Conservation (phyloP, 2,113 vertebrate species). For the Saguinus imperator region DNA sequence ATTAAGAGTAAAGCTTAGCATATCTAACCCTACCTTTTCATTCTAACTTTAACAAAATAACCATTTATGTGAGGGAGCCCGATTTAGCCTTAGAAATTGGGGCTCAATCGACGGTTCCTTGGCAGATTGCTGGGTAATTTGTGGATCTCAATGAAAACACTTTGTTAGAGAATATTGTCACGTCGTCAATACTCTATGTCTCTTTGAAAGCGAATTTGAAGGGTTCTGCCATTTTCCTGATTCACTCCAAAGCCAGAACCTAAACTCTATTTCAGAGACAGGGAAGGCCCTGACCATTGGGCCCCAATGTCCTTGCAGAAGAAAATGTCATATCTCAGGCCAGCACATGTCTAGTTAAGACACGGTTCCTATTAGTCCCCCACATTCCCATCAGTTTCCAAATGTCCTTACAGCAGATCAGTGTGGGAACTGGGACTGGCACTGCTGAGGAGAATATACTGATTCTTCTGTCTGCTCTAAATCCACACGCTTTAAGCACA, state of each 20-base stretch:
- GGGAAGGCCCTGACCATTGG: neutral
- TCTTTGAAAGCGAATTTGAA: neutral
- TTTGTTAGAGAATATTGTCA: neutral
- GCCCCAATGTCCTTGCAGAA: neutral
- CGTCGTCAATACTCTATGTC: neutral
- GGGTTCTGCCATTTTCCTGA: neutral
- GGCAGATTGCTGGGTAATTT: neutral
- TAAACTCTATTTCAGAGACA: neutral
- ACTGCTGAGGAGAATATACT: neutral
- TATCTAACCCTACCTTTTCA: neutral
- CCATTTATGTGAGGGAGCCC: neutral
- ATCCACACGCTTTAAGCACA: neutral
- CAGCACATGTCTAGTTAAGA: too few relatives aligned
- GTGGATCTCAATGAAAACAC: neutral
- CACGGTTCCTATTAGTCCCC: neutral
- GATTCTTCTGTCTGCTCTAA: neutral
- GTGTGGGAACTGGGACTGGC: rapidly evolving
- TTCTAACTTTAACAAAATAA: neutral
- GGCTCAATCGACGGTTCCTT: neutral
- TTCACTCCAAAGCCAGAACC: neutral
- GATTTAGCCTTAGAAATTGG: neutral
- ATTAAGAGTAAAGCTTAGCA: neutral
- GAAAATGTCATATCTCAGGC: rapidly evolving
- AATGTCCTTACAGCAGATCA: neutral
- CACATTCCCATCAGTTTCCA: neutral